A percentile compares a stretch with the other conserved stretches of the same genome.
Conservation (phyloP, 2,113 vertebrate genomes). For the Centropus bengalensis region DNA sequence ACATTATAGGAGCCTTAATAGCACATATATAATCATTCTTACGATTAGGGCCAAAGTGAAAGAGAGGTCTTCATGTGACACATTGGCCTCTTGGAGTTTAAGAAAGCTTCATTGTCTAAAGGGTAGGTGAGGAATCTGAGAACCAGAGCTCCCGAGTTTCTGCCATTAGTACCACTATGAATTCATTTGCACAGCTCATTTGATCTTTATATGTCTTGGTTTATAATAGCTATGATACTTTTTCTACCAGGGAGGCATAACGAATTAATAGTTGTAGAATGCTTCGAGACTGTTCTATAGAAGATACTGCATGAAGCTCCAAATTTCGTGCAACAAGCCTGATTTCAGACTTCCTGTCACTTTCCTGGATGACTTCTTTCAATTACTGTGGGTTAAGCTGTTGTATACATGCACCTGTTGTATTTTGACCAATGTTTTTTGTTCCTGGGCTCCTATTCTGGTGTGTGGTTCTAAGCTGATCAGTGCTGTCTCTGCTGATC, state of each 20-base stretch:
- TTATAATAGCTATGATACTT: not conserved
- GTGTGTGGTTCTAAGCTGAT: not conserved
- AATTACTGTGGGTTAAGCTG: not conserved
- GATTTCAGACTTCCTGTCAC: not conserved
- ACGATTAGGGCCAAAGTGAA: not conserved
- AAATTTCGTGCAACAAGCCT: not conserved
- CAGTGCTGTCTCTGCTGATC: not conserved
- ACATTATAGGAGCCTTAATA: not conserved
- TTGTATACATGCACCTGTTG: not conserved
- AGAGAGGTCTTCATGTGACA: not conserved
- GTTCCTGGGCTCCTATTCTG: not conserved
- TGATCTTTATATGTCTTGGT: not conserved
- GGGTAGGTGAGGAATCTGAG: not conserved
- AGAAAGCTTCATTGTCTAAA: not conserved
- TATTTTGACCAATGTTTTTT: not conserved
- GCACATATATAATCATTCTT: not conserved
- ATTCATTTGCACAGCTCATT: not conserved
- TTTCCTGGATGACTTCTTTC: constrained; percentile 15
- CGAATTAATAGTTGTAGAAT: not conserved
- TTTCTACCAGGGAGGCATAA: not conserved
- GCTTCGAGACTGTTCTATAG: not conserved
- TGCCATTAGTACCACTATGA: not conserved
- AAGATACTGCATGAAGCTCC: not conserved
- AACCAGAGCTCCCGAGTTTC: not conserved
- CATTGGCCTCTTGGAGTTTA: not conserved